Base-by-base conservation (phyloP, 2,797 vertebrate species). In the Enoplosus armatus region DNA sequence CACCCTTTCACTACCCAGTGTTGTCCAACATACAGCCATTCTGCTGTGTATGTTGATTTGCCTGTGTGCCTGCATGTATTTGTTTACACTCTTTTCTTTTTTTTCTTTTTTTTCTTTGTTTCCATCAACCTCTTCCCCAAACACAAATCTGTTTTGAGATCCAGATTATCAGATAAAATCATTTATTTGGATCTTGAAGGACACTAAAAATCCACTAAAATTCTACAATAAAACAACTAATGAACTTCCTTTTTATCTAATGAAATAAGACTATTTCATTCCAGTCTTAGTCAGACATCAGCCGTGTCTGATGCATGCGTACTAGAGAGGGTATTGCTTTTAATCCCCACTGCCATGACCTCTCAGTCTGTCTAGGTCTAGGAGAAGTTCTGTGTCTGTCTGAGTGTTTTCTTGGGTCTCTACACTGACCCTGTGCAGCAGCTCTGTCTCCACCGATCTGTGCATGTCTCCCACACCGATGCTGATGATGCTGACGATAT, bases 21-120 rank as follows among this genome's bases (percentile, higher is more conserved):
- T 47, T 58, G 77, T 71, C 70, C 76, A 80, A 67, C 87, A 87
- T 80, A 61, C 75, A 82, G 48, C 22, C 68, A 45, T 54, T 63
- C 61, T 80, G 70, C 65, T 61, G 26, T 68, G 62, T 83, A 61
- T 91, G 64, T 82, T 81, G 78, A 77, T 82, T 80, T 83, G 73
- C 72, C 62, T 88, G 64, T 67, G 66, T 66, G 31, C 43, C 54
- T 91, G 91, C 86, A 91, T 93, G 90, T 81, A 56, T 90, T 85
- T 84, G 66, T 90, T 63, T 75, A 48, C 59, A 61, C 63, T 81
- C 74, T 51, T 59, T 20, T 35, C 3, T 75, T 78, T n/a, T n/a
- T n/a, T n/a, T n/a, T n/a, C n/a, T n/a, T n/a, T n/a, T n/a, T n/a
- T n/a, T n/a, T n/a, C n/a, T n/a, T n/a, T n/a, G n/a, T n/a, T n/a